Base-by-base conservation (phyloP, 2,888 invertebrate genomes). In the Neoascia interrupta region DNA sequence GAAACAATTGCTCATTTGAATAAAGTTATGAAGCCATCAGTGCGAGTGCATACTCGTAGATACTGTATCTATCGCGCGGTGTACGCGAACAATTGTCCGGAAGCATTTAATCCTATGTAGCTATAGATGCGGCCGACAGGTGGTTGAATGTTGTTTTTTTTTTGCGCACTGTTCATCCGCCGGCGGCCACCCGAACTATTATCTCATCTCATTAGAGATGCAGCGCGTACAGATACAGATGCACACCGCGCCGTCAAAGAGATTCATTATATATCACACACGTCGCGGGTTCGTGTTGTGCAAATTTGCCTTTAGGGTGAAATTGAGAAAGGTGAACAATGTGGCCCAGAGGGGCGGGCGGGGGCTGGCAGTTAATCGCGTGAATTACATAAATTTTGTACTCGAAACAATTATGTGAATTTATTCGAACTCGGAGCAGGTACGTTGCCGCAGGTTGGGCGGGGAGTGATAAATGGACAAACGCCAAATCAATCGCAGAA, bases 121-220 rank as follows among this genome's bases (percentile, higher is more conserved):
- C 21, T 41, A 31, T 69, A 37, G 76, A 63, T 64, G 39, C 41
- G 54, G 16, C 79, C 79, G 73, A 79, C 79, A 79, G 79, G 73
- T 79, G 79, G 49, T 56, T 54, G 49, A 19, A 37, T 39, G 13
- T 18, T 16, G n/a, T n/a, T n/a, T n/a, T n/a, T n/a, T n/a, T n/a
- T n/a, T n/a, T n/a, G 34, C 11, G 34, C 34, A 37, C 15, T 28
- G 56, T 49, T 60, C 39, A 37, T 10, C 2, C 28, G n/a, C 3
- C 5, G 6, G n/a, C 41, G 3, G 21, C 60, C 66, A 72, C 23
- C 36, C 72, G 61, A 75, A 43, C 66, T 72, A 79, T 79, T 79
- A 79, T 79, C 79, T 79, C 79, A 79, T 79, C 79, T 79, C 79
- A 79, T 79, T 79, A 79, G 66, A 64, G 73, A 79, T 79, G 79